Evolutionary conservation across 2,797 vertebrate species (phyloP), one percentile per base, ranked within the genome.

Genomic region (Enteromius radiatus): DNA sequence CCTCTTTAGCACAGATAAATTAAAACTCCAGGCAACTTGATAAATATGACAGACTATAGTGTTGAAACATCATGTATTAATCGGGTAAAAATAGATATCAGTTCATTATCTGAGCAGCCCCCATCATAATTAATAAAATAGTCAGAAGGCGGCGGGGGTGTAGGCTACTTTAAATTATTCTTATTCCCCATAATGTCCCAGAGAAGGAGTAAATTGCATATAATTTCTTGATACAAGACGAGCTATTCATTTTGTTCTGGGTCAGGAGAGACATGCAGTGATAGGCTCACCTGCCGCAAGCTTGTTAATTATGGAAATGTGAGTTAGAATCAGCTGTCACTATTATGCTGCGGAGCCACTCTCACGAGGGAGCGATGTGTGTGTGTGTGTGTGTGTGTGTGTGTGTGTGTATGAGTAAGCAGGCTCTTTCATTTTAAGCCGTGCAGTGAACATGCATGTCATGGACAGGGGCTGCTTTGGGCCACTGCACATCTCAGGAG

Each of bases 31-130:
- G 78, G 77, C 84, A 73, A 83, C 83, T 85, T 94, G 91, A 94
- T 93, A 90, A 92, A 94, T 94, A 91, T 94, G 93, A 92, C 87
- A 86, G 91, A 91, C 92, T 93, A 92, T 91, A 92, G 89, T 90
- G 90, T 89, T 90, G 87, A 90, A 92, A 94, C 91, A 88, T 93
- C 90, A 91, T 91, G 90, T 92, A 90, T 93, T 92, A 89, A 92
- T 94, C 90, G 91, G 89, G 91, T 94, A 94, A 94, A 94, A 95
- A 94, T 94, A 95, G 93, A 93, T 91, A 91, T 87, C 88, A 89
- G 91, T 92, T 93, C 90, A 92, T 93, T 93, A 93, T 91, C 87
- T 84, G 84, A 87, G 59, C 56, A 43, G 69, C 77, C 78, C 31
- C 84, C 76, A 81, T 75, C 90, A 92, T 94, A 93, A 93, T 94